These are phyloP conservation scores for Cataglyphis altisquamis DNA, from an alignment of 2,888 invertebrate species.

Conservation along the genomic window DNA sequence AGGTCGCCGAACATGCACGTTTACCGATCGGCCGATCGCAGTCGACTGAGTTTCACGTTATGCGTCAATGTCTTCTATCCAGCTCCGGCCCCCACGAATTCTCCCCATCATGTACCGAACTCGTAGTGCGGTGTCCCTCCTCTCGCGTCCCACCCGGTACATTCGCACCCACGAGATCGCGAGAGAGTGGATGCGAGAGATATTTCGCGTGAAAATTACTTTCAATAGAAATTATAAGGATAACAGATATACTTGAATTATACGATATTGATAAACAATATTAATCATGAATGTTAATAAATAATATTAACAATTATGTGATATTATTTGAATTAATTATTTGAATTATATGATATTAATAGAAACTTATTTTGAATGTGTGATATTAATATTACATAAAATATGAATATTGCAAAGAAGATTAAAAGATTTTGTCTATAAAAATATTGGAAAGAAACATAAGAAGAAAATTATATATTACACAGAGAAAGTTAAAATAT, in stretches of 20 bases:
- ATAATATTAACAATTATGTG: too few relatives aligned
- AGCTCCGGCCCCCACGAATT: constrained; percentile 16
- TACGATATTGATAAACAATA: too few relatives aligned
- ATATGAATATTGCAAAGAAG: neutral
- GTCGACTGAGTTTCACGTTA: constrained; percentile 58
- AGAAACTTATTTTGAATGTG: too few relatives aligned
- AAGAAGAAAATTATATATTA: neutral
- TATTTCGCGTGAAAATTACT: neutral
- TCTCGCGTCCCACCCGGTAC: constrained; percentile 23
- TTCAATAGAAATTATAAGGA: neutral
- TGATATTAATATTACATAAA: neutral
- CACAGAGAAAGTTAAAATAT: neutral
- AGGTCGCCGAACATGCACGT: neutral
- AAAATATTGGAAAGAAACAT: neutral
- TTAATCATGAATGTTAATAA: too few relatives aligned
- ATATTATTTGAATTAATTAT: too few relatives aligned
- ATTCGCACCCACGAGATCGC: neutral
- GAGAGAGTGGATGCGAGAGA: neutral
- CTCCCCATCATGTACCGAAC: constrained; percentile 33
- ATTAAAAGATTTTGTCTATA: neutral
- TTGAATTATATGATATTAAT: too few relatives aligned
- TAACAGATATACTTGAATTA: too few relatives aligned
- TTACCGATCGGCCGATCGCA: constrained; percentile 8
- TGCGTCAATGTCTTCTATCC: constrained; percentile 14
- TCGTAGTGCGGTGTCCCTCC: constrained; percentile 47